Evolutionary conservation across 2,113 vertebrate species (phyloP), one percentile per base, ranked within the genome.

Genomic region (Limnothrissa miodon): DNA sequence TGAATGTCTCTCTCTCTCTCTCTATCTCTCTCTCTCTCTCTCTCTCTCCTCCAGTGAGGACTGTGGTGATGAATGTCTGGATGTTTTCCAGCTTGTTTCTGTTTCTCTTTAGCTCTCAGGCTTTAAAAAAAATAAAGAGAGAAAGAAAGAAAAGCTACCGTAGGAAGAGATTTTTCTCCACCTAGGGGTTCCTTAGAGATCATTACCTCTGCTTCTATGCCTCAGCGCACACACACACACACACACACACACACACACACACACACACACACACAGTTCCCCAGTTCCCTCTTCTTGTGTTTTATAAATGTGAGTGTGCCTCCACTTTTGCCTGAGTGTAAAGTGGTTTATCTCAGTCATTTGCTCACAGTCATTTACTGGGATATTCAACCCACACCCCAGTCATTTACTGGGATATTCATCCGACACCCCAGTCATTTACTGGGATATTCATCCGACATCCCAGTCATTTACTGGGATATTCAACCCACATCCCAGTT

Each of bases 1-100:
- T n/a, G n/a, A n/a, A n/a, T n/a, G n/a, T n/a, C n/a, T 29, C 10
- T 62, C 59, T 62, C 1, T 62, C 5, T 62, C 6, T 29, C n/a
- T 25, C 56, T 62, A 6, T 62, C 56, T 53, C 51, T 29, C 59
- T 29, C n/a, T 62, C 59, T n/a, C 15, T 83, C 48, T 84, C 79
- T 83, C 82, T 82, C 78, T 33, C 51, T 56, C 19, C 19, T 2
- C 19, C 45, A 44, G 19, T 85, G 84, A 83, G 74, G 79, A 74
- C 19, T n/a, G 7, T 70, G 86, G n/a, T 36, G 7, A 83, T 88
- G 23, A 84, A 88, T 84, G 33, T 17, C n/a, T 45, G 15, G 59
- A 10, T 29, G 56, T 25, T 62, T 62, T 29, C 56, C 56, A 62
- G 56, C 6, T 62, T 62, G 59, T 62, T 62, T 29, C 23, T 62